Evolutionary conservation across 2,113 vertebrate genomes (phyloP).

Genomic region (Varanus komodoensis): DNA sequence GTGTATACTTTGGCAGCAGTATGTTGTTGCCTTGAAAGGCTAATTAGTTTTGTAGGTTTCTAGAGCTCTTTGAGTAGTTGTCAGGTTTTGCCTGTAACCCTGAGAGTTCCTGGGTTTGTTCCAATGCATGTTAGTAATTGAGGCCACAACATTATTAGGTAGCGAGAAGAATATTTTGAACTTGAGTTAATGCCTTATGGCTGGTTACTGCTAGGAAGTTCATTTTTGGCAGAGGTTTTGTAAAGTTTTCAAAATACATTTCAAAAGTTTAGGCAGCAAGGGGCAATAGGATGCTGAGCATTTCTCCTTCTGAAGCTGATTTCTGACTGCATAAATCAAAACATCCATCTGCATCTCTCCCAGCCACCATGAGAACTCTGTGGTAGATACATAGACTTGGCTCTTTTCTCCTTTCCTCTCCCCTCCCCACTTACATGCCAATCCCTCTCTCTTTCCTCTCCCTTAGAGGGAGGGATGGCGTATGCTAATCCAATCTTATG

Average conservation of each 20-base stretch:
- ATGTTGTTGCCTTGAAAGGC: neutral
- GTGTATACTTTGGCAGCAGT: neutral
- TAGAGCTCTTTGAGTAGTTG: neutral
- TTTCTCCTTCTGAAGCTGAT: too few species aligned
- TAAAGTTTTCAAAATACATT: neutral
- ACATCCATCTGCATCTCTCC: too few species aligned
- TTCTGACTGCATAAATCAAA: too few species aligned
- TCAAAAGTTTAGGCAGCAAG: neutral
- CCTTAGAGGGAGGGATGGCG: too few species aligned
- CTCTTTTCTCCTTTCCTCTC: too few species aligned
- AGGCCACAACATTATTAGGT: neutral
- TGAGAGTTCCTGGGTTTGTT: neutral
- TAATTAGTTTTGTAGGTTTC: neutral
- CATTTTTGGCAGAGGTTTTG: neutral
- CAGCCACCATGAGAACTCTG: too few species aligned
- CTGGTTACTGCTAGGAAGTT: neutral
- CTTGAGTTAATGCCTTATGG: neutral
- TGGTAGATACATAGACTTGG: too few species aligned
- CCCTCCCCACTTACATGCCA: too few species aligned
- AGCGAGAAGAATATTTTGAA: neutral
- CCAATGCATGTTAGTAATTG: neutral
- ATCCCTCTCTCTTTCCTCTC: too few species aligned
- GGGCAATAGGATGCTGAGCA: too few species aligned
- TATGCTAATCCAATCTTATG: too few species aligned
- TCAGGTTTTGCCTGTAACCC: neutral